Conservation (phyloP, 2,888 invertebrate genomes). For the Apoda limacodes region DNA sequence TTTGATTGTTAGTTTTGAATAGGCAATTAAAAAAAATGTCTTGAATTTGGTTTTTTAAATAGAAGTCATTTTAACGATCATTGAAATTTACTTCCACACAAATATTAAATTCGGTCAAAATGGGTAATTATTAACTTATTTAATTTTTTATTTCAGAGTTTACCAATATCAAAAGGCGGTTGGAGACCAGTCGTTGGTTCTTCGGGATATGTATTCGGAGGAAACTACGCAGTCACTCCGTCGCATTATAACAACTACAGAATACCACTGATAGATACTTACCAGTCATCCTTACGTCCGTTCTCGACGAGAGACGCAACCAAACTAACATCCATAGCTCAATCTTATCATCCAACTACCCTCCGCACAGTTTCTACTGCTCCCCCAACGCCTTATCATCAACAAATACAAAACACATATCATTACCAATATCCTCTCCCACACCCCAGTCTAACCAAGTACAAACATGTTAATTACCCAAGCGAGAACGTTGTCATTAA, state of each 20-base stretch:
- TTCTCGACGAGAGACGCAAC: constrained; percentile 44
- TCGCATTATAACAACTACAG: constrained; percentile 51
- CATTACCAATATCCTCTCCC: constrained; percentile 53
- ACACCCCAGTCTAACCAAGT: constrained; percentile 41
- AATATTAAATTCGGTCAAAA: no score
- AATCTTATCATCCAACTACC: constrained; percentile 59
- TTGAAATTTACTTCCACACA: no score
- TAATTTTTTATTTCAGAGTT: constrained; percentile 37
- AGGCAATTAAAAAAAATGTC: neutral
- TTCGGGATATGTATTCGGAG: constrained; percentile 41
- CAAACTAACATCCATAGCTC: constrained; percentile 59
- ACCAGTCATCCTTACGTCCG: constrained; percentile 53
- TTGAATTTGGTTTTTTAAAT: neutral
- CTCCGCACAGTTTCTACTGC: constrained; percentile 38
- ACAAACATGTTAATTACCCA: constrained; percentile 53
- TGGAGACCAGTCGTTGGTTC: constrained; percentile 72
- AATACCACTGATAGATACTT: constrained; percentile 39
- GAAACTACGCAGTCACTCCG: constrained; percentile 40
- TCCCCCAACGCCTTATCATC: constrained; percentile 31
- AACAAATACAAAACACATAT: constrained; percentile 59
- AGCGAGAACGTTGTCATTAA: constrained; percentile 45
- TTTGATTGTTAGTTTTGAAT: no score
- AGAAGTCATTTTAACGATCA: neutral
- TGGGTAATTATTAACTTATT: neutral
- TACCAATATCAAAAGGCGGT: constrained; percentile 68